Base-by-base conservation (phyloP, 2,113 vertebrate species). In the Tiliqua scincoides region DNA sequence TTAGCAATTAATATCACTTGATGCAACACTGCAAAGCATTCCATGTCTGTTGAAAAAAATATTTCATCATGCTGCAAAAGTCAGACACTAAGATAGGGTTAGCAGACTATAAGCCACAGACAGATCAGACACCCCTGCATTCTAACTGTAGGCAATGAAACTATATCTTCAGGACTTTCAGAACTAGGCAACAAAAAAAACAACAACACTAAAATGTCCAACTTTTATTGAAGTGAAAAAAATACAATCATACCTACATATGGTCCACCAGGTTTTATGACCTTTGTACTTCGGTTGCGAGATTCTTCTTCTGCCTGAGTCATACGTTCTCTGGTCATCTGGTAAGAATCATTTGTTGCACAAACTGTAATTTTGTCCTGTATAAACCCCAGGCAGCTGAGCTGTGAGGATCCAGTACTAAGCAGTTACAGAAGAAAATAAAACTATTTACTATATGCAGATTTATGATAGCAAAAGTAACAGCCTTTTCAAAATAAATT, bases 281-380 rank as follows among this genome's bases (percentile, higher is more conserved):
- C 96, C 96, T 98, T 98, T 96, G 97, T 96, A 96, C 97, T 96
- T 94, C 95, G 97, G 95, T 96, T 98, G 89, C 97, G 96, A 1
- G 96, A 98, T 91, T 98, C 98, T 91, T 98, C 98, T 81, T 97
- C 98, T 43, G 97, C 97, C 94, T 98, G 98, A 87, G 96, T 97
- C 97, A 98, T 95, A 81, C 97, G 97, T 86, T 98, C 97, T 95
- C 96, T 95, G 86, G 98, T 98, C 95, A 96, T 97, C 96, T 96
- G 96, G 95, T 97, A 98, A 23, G 98, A 98, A 92, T 98, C 98
- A 75, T 96, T 98, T 82, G 98, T 98, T 93, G 98, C 98, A 90
- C 98, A 97, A 85, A 98, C 96, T 78, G 97, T 98, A 96, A 99
- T 97, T 96, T 98, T 98, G 95, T 98, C 97, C 95, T 98, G 97